phyloP scores from a whole-genome alignment of 1,140 invertebrate genomes.

The Brachionus koreanus region DNA sequence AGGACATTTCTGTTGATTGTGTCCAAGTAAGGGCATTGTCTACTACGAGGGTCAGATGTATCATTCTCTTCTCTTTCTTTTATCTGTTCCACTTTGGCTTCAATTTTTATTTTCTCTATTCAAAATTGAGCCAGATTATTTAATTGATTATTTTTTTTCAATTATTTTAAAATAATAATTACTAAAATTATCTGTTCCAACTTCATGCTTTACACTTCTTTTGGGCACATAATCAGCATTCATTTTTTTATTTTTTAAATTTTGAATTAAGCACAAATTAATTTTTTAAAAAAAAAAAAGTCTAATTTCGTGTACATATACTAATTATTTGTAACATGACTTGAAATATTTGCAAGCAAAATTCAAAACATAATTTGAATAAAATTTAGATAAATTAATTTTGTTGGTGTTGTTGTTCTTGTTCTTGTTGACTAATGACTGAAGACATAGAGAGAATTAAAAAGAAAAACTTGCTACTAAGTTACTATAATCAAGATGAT shows the following conservation, averaged over 20 bases:
- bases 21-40: constrained; percentile 84
- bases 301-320: background rate
- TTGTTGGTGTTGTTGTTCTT: background rate
- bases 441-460: constrained; percentile 9
- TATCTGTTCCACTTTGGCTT: background rate
- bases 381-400: background rate
- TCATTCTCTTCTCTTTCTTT: background rate
- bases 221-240: constrained; percentile 6
- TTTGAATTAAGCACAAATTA: background rate
- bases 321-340: constrained; percentile 23
- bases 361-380: constrained; percentile 8
- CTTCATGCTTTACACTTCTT: background rate
- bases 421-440: background rate
- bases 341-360: constrained; percentile 20
- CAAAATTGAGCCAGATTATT: too few species aligned
- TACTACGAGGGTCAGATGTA: constrained; percentile 46
- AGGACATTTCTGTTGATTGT: constrained; percentile 90
- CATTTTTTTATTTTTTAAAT: background rate
- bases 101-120: constrained; percentile 28
- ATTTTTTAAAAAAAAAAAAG: background rate
- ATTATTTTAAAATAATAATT: too few species aligned
- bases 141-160: too few species aligned
- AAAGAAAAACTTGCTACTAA: constrained; percentile 17
- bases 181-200: constrained; percentile 12
- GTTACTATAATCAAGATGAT: constrained; percentile 32